Conservation (phyloP, 1,140 invertebrate genomes). For the Drosophila littoralis region DNA sequence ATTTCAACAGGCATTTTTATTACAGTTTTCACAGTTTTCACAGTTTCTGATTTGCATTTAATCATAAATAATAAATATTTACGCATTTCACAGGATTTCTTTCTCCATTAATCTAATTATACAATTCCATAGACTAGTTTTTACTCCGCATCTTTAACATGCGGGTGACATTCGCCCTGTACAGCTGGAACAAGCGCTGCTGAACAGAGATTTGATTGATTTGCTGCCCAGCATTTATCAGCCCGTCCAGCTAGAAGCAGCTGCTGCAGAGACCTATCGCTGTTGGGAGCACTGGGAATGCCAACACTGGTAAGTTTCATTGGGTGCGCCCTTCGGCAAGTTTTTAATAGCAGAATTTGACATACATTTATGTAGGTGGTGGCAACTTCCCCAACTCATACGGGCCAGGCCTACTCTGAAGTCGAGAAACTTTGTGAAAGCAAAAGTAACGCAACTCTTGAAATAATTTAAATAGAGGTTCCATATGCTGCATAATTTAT, state of each 20-base stretch:
- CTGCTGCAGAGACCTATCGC: constrained; percentile 16
- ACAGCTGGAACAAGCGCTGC: constrained; percentile 10
- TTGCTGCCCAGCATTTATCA: constrained; percentile 40
- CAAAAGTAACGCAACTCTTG: not conserved
- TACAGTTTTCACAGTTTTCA: constrained; percentile 15
- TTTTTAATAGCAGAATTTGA: constrained; percentile 6
- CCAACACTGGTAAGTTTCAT: constrained; percentile 41
- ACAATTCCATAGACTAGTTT: constrained; percentile 8
- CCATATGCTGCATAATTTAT: not conserved
- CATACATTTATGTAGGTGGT: constrained; percentile 31
- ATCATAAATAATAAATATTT: constrained; percentile 68
- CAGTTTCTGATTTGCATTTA: constrained; percentile 58
- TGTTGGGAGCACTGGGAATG: constrained; percentile 5
- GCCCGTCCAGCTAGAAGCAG: constrained; percentile 3
- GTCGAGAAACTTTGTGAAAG: not conserved
- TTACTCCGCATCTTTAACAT: constrained; percentile 14
- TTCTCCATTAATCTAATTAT: constrained; percentile 67
- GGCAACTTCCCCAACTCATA: constrained; percentile 11
- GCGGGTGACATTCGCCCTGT: constrained; percentile 49
- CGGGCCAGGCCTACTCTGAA: not conserved
- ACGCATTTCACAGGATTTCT: constrained; percentile 32
- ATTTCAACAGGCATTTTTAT: constrained; percentile 40
- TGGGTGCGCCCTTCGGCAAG: constrained; percentile 5
- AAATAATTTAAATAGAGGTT: not conserved
- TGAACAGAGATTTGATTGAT: constrained; percentile 53